Evolutionary conservation across 2,797 vertebrate species (phyloP).

Genomic region (Myripristis murdjan): DNA sequence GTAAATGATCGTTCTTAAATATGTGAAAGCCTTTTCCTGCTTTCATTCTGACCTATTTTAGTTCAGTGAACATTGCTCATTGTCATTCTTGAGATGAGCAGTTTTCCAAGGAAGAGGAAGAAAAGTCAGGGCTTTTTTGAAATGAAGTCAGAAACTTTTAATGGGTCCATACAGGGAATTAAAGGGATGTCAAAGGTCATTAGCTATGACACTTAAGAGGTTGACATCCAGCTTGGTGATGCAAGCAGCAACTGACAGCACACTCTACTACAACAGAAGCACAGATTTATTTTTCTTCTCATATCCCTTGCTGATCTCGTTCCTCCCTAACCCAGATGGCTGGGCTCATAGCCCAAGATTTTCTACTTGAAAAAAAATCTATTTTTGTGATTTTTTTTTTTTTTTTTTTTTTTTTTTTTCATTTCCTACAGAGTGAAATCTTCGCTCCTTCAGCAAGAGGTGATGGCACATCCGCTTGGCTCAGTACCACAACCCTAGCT

Average conservation of each 20-base stretch:
- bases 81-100: background rate
- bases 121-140: background rate
- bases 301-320: slow-evolving; percentile 42
- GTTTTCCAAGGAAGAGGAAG: background rate
- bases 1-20: background rate
- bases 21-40: background rate
- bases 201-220: slow-evolving; percentile 4
- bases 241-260: slow-evolving; percentile 31
- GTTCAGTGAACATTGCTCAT: background rate
- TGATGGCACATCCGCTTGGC: slow-evolving; percentile 54
- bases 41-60: background rate
- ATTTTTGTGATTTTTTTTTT: slow-evolving; percentile 38
- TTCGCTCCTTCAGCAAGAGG: slow-evolving; percentile 39
- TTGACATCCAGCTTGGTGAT: slow-evolving; percentile 16
- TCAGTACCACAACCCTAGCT: slow-evolving; percentile 29
- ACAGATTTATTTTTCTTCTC: slow-evolving; percentile 49
- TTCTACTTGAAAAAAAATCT: slow-evolving; percentile 40
- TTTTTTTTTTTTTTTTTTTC: slow-evolving; percentile 32
- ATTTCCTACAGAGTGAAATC: slow-evolving; percentile 45
- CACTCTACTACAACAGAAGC: slow-evolving; percentile 25
- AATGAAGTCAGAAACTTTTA: slow-evolving; percentile 5
- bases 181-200: background rate
- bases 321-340: slow-evolving; percentile 71
- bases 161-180: slow-evolving; percentile 3
- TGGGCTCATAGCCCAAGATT: slow-evolving; percentile 64